Percentiles rank a stretch among this genome's conserved stretches.
These are phyloP conservation scores for Rhipidura dahli DNA, from an alignment of 2,113 vertebrate genomes.

Conservation along the genomic window DNA sequence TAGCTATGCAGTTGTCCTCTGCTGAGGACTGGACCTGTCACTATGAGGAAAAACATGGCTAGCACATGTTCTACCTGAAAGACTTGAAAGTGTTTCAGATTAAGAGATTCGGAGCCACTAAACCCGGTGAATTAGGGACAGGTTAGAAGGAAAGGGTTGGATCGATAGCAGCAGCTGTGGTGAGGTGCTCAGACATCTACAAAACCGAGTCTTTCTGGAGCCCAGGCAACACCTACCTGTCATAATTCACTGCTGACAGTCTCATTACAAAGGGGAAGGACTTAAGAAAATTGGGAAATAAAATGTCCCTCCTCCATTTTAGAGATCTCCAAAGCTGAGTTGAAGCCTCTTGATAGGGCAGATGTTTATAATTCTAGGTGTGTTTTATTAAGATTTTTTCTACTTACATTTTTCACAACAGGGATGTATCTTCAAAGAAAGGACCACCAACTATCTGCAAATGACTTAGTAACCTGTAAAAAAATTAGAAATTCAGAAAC, in stretches of 20 bases:
- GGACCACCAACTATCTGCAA: not conserved
- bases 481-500: not conserved
- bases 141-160: not conserved
- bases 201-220: not conserved
- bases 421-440: not conserved
- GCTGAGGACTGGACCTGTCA: not conserved
- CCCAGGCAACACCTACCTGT: not conserved
- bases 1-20: not conserved
- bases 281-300: not conserved
- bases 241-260: not conserved
- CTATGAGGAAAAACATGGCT: not conserved
- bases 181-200: not conserved
- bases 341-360: not conserved
- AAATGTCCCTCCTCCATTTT: not conserved
- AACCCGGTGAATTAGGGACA: not conserved
- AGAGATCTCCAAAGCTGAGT: not conserved
- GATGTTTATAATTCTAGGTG: not conserved
- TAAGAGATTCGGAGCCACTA: not conserved
- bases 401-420: not conserved
- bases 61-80: rapidly evolving
- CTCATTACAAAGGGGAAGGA: not conserved
- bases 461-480: not conserved
- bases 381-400: not conserved
- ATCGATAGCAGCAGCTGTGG: not conserved
- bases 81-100: not conserved